Conservation (phyloP, 2,888 invertebrate species). For the Amphimallon solstitiale region DNA sequence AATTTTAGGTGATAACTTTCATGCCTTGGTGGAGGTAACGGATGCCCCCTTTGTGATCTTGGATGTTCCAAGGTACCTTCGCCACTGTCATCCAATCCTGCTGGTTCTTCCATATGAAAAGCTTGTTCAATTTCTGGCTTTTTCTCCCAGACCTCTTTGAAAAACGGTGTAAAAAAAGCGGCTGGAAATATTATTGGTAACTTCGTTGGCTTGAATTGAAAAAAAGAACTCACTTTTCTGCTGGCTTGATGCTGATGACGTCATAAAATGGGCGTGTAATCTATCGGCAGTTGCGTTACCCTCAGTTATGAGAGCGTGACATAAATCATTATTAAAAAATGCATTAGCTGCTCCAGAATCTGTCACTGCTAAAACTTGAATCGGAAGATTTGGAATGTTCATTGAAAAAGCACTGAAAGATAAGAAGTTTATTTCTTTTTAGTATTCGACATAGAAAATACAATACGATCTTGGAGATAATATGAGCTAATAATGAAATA, state of each 20-base stretch:
- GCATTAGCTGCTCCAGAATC: slow-evolving; percentile 90
- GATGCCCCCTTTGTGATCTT: slow-evolving; percentile 69
- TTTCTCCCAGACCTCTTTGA: slow-evolving; percentile 96
- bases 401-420: slow-evolving; percentile 85
- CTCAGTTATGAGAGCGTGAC: slow-evolving; percentile 90
- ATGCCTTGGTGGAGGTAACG: slow-evolving; percentile 75
- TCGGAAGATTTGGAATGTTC: slow-evolving; percentile 91
- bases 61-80: slow-evolving; percentile 78
- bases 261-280: slow-evolving; percentile 91
- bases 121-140: slow-evolving; percentile 95
- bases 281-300: slow-evolving; percentile 93
- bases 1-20: slow-evolving; percentile 81
- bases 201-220: background rate
- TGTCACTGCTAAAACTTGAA: slow-evolving; percentile 93
- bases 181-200: slow-evolving; percentile 66
- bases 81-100: slow-evolving; percentile 70
- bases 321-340: slow-evolving; percentile 89
- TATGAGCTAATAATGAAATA: no score
- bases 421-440: background rate
- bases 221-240: slow-evolving; percentile 77
- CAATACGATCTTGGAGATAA: no score
- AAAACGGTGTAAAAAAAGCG: slow-evolving; percentile 94
- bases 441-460: no score
- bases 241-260: slow-evolving; percentile 84
- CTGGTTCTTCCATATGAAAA: slow-evolving; percentile 84